These are phyloP conservation scores for Scaptomyza tumidula DNA, from an alignment of 2,888 invertebrate species.

Conservation along the genomic window DNA sequence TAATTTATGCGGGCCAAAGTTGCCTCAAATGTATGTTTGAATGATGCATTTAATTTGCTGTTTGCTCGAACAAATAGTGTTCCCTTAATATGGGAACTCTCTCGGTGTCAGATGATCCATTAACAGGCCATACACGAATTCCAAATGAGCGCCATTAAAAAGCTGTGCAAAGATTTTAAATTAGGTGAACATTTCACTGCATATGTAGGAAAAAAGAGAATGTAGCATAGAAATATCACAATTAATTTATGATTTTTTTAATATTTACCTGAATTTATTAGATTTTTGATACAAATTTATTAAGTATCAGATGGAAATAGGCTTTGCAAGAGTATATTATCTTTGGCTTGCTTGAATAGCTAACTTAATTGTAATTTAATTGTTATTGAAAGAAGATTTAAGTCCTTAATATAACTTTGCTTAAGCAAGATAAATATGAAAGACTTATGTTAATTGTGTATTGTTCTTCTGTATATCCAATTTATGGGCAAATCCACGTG, in stretches of 20 bases:
- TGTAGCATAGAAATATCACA: background rate
- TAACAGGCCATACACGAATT: constrained; percentile 48
- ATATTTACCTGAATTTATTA: too few species aligned
- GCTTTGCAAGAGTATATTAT: too few species aligned
- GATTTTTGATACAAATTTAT: too few species aligned
- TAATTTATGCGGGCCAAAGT: constrained; percentile 76
- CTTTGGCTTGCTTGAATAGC: too few species aligned
- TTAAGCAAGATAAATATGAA: too few species aligned
- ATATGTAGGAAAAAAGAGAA: background rate
- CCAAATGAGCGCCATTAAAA: constrained; percentile 32
- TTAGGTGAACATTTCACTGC: background rate
- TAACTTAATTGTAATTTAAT: too few species aligned
- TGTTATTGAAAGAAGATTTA: too few species aligned
- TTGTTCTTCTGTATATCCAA: background rate
- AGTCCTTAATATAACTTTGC: too few species aligned
- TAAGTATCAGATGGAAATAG: too few species aligned
- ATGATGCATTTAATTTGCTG: constrained; percentile 71
- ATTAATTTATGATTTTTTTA: background rate
- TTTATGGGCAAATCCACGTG: constrained; percentile 11
- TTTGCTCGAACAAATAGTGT: constrained; percentile 28
- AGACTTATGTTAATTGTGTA: background rate
- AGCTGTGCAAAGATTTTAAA: constrained; percentile 1
- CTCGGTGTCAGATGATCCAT: constrained; percentile 7
- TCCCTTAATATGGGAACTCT: constrained; percentile 43
- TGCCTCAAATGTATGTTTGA: constrained; percentile 60